Conservation (phyloP, 2,888 invertebrate genomes). For the Xestia xanthographa region DNA sequence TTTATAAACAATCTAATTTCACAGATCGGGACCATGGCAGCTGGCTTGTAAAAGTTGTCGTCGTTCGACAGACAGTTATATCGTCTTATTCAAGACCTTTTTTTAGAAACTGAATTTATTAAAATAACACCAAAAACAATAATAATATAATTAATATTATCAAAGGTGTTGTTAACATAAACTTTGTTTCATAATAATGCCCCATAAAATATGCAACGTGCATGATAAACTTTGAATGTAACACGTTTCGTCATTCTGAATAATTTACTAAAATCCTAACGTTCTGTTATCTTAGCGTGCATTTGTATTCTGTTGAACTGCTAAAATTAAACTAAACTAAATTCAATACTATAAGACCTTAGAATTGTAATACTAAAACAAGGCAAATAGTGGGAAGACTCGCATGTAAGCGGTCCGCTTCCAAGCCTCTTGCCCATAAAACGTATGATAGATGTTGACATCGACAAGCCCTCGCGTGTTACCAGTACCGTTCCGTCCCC, state of each 20-base stretch:
- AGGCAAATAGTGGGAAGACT: constrained; percentile 75
- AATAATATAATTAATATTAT: neutral
- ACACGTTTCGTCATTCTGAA: neutral
- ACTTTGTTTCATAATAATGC: neutral
- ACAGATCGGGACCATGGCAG: constrained; percentile 72
- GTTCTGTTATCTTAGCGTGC: constrained; percentile 2
- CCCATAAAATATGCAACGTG: neutral
- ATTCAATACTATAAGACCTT: constrained; percentile 47
- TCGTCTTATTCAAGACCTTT: constrained; percentile 8
- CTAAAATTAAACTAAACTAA: constrained; percentile 35
- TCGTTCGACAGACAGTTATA: constrained; percentile 52
- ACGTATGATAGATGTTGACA: constrained; percentile 88
- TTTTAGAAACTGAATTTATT: neutral
- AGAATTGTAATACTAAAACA: constrained; percentile 69
- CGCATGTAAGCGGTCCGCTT: constrained; percentile 86
- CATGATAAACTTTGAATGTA: neutral
- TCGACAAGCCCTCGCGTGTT: constrained; percentile 87
- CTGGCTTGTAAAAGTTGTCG: constrained; percentile 65
- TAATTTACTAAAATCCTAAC: constrained; percentile 2
- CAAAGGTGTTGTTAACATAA: neutral
- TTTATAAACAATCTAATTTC: constrained; percentile 82
- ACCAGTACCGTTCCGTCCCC: constrained; percentile 85
- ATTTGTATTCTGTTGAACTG: neutral
- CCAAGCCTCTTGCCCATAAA: constrained; percentile 86
- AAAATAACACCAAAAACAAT: neutral